These are phyloP conservation scores for Drosophila pseudotakahashii DNA, from an alignment of 2,888 invertebrate genomes.

Conservation along the genomic window DNA sequence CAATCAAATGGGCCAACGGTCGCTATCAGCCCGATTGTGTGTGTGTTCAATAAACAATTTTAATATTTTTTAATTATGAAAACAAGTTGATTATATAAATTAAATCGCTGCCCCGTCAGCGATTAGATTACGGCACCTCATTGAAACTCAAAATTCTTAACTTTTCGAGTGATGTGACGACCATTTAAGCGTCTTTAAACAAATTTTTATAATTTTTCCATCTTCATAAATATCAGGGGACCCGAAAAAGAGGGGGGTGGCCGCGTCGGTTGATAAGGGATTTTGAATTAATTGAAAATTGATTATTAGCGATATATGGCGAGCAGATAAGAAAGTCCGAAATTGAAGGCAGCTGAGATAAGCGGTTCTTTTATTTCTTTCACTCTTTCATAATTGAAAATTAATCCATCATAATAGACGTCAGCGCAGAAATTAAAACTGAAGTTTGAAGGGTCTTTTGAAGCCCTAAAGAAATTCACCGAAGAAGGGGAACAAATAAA, in stretches of 20 bases:
- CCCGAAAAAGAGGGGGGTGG: not conserved
- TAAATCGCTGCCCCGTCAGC: conserved; percentile 67
- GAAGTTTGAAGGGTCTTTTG: conserved; percentile 14
- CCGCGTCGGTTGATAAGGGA: conserved; percentile 42
- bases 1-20: conserved; percentile 35
- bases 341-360: conserved; percentile 41
- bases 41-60: conserved; percentile 69
- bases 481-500: conserved; percentile 28
- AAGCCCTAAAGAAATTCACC: conserved; percentile 11
- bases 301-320: conserved; percentile 73
- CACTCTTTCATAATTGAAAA: conserved; percentile 78
- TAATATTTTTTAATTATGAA: conserved; percentile 82
- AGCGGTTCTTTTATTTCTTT: conserved; percentile 27
- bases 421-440: conserved; percentile 57
- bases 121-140: conserved; percentile 73
- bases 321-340: conserved; percentile 48
- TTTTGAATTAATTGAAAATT: conserved; percentile 81
- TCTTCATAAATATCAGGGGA: conserved; percentile 34
- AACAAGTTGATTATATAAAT: conserved; percentile 82
- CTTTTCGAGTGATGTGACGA: conserved; percentile 71
- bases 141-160: conserved; percentile 31
- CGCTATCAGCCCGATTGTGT: conserved; percentile 23
- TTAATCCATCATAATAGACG: conserved; percentile 84
- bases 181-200: conserved; percentile 80
- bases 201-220: conserved; percentile 73